A percentile compares a stretch with the other conserved stretches of the same genome.
Conservation (phyloP, 1,140 invertebrate species). For the Prorops nasuta region DNA sequence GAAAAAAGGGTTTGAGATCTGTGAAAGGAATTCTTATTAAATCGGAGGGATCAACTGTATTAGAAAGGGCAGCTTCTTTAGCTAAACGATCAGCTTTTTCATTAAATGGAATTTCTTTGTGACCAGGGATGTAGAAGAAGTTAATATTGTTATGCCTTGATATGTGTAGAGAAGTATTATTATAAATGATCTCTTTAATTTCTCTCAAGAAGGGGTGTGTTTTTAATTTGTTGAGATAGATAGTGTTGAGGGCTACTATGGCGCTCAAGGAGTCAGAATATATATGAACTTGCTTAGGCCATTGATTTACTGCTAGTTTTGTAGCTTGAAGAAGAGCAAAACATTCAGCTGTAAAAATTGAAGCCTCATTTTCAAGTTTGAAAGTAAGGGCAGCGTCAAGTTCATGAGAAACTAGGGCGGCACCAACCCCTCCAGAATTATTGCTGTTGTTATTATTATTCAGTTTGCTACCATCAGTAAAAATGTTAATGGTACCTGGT, state of each 20-base stretch:
- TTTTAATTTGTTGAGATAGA: too few species aligned
- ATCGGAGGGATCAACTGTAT: background rate
- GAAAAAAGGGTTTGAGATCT: background rate
- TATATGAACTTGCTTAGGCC: background rate
- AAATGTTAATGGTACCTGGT: too few species aligned
- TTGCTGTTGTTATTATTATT: background rate
- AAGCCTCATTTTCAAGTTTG: background rate
- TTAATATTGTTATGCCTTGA: background rate
- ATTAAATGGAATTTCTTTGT: background rate
- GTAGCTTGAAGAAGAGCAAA: background rate
- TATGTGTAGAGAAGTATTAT: background rate
- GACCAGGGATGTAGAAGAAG: background rate
- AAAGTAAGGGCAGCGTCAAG: background rate
- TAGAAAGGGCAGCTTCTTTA: too few species aligned
- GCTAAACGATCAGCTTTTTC: background rate
- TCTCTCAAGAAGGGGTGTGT: background rate
- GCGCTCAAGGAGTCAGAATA: background rate
- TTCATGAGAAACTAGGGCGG: background rate
- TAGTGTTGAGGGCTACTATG: too few species aligned
- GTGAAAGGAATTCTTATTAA: background rate
- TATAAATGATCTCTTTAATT: background rate
- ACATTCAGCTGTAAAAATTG: background rate
- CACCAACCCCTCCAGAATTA: too few species aligned
- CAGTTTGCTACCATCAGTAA: background rate
- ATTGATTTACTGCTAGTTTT: background rate